A percentile compares a stretch with the other conserved stretches of the same genome.
Evolutionary conservation across 2,113 vertebrate species (phyloP).

Genomic region (Nipponia nippon): DNA sequence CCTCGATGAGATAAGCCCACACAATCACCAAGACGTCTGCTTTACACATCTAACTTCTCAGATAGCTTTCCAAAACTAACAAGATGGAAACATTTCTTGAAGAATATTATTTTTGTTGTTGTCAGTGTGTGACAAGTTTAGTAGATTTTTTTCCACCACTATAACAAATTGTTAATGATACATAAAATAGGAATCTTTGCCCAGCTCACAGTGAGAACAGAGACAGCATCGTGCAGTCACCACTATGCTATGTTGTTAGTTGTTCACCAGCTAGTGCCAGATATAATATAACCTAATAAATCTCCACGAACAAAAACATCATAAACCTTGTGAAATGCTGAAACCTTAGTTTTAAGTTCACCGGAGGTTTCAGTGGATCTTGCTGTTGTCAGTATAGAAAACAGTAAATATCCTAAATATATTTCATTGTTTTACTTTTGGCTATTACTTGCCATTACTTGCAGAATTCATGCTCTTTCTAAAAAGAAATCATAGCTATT

Average conservation of each 20-base stretch:
- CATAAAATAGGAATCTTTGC: not conserved
- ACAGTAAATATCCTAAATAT: not conserved
- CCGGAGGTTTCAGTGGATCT: not conserved
- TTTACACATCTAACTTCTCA: not conserved
- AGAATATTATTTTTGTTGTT: not conserved
- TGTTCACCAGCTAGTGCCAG: not conserved
- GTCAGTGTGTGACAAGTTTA: not conserved
- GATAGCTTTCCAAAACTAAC: slow-evolving; percentile 19
- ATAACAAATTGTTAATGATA: not conserved
- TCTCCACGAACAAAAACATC: not conserved
- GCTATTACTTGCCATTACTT: not conserved
- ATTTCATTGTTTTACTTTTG: not conserved
- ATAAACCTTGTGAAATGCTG: not conserved
- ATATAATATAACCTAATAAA: slow-evolving; percentile 6
- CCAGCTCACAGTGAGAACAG: not conserved
- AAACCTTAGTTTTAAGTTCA: slow-evolving; percentile 27
- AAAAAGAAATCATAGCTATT: not conserved
- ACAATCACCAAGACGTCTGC: not conserved
- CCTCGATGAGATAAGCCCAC: not conserved
- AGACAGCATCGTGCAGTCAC: not conserved
- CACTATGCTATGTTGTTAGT: not conserved
- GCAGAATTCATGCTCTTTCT: not conserved
- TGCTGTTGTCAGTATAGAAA: not conserved
- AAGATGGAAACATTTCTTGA: not conserved
- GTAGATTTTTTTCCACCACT: not conserved